Evolutionary conservation across 2,113 vertebrate genomes (phyloP), one percentile per base, ranked within the genome.

Genomic region (Mormyrus iriodes): DNA sequence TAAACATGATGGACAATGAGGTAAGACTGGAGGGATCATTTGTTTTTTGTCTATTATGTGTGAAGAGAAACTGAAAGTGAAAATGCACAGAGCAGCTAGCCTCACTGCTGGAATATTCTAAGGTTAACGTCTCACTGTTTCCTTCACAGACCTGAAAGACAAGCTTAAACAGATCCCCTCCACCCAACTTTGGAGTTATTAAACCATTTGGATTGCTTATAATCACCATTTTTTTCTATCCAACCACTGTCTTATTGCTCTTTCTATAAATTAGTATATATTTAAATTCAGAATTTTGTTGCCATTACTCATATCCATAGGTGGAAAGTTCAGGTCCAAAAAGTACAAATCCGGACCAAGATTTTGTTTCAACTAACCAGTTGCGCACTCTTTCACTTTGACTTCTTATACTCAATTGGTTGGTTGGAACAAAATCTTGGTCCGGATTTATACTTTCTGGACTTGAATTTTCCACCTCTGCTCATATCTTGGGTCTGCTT

Each of bases 1-100:
- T 95, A 61, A 94, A 93, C 88, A 89, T 90, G 90, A 94, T 95
- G 88, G 95, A 95, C 13, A 92, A 51, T 35, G 95, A 95, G 1
- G 95, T 96, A 93, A 95, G 95, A 13, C 27, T 24, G 58, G 7
- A 2, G 35, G 27, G 73, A 27, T 42, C 2, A 83, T 46, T 21
- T 35, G 0, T 8, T 83, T 42, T 48, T 42, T 19, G 42, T 46
- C 0, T 42, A 82, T 48, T 46, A n/a, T 83, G 21, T 39, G 21
- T 44, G 13, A 39, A 76, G 31, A 76, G 69, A 76, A 76, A 76
- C 31, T 76, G 69, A 76, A 76, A 79, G 13, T 79, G 35, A 79
- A 79, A 79, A 69, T 69, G 27, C 27, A 69, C 61, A 3, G 61
- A 69, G 12, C 10, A 31, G n/a, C n/a, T 31, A 31, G 61, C 3